Base-by-base conservation (phyloP, 2,888 invertebrate species). In the Geotrupes spiniger region DNA sequence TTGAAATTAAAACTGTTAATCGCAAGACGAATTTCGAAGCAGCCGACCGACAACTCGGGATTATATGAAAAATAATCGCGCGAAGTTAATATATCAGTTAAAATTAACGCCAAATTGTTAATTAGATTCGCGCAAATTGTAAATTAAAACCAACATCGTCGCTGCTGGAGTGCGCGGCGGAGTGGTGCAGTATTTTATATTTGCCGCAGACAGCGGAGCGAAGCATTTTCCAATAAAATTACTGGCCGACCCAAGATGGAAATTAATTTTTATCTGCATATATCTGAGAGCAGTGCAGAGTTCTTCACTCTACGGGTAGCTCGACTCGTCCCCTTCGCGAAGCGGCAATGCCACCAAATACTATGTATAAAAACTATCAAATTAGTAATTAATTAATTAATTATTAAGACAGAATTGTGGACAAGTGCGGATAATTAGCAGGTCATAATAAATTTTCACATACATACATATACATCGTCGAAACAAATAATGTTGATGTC, bases 201-300 rank as follows among this genome's bases (percentile, higher is more conserved):
- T 63, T 63, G 61, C 60, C 53, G 63, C 61, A 61, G 61, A 62
- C 62, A 58, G 57, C 55, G 50, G 57, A 57, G 58, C 54, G 60
- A 59, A 56, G 61, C 61, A 62, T 64, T 63, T 62, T 59, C 62
- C 64, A 62, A 63, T 64, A 63, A 62, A 64, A 63, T 63, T 63
- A 62, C 61, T 60, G 59, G 63, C 53, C 59, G 57, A 62, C 61
- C 62, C 63, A 61, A 60, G 65, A 64, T 65, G 65, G 62, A 64
- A 65, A 64, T 65, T 63, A 64, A 64, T 65, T 65, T 65, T 63
- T 64, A 63, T 64, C 65, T 63, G 63, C 63, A 64, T 65, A 63
- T 61, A 63, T 62, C 61, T 59, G 56, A 54, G 53, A 53, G 58
- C 49, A 52, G 40, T 54, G 53, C 49, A 54, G 54, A 53, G 57